Evolutionary conservation across 2,888 invertebrate species (phyloP).

Genomic region (Petrolisthes manimaculis): DNA sequence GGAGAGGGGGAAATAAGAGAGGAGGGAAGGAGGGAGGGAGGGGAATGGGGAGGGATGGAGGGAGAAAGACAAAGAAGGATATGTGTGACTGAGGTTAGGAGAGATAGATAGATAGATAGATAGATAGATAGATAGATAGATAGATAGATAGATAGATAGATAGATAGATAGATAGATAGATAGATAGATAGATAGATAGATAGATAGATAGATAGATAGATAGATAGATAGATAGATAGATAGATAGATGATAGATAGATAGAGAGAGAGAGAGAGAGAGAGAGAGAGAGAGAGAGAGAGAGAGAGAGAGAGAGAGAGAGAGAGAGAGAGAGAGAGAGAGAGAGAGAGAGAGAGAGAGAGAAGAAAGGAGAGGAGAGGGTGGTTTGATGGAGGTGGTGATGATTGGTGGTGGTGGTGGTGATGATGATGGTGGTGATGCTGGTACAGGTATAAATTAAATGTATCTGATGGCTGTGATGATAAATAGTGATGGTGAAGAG

Average conservation of each 20-base stretch:
- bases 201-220: background rate
- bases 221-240: background rate
- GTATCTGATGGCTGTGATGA: too few relatives aligned
- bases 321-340: background rate
- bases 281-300: background rate
- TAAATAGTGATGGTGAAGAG: too few relatives aligned
- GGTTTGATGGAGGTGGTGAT: too few relatives aligned
- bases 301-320: background rate
- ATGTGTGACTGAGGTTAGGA: background rate
- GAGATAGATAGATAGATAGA: background rate
- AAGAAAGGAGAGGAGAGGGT: too few relatives aligned
- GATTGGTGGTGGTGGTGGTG: too few relatives aligned
- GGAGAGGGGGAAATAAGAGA: background rate
- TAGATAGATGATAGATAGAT: background rate
- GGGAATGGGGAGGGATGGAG: background rate
- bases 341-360: constrained; percentile 14
- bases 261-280: background rate
- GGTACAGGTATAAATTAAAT: too few relatives aligned
- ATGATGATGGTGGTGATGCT: too few relatives aligned
- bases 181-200: too few relatives aligned
- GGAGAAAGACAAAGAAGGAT: background rate
- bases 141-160: too few relatives aligned
- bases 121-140: too few relatives aligned
- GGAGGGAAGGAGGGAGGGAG: too few relatives aligned
- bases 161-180: too few relatives aligned